These are phyloP conservation scores for Thalassophryne amazonica DNA, from an alignment of 2,797 vertebrate species.

Conservation along the genomic window DNA sequence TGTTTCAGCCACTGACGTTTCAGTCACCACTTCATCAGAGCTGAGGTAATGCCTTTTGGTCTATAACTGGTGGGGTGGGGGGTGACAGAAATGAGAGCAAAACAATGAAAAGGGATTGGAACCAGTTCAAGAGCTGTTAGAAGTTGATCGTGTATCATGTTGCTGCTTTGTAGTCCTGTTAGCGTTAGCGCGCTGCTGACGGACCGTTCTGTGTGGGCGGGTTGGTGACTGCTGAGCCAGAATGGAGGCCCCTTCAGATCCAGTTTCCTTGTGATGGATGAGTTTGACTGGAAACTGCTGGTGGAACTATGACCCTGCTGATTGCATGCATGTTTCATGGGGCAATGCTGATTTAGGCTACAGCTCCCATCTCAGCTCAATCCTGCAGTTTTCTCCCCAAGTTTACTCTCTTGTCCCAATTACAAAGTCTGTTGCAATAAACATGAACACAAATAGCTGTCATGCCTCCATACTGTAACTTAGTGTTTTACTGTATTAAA, in stretches of 20 bases:
- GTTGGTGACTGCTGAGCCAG: conserved; percentile 50
- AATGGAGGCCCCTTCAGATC: conserved; percentile 64
- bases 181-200: conserved; percentile 56
- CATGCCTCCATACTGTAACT: too few relatives aligned
- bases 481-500: too few relatives aligned
- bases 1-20: conserved; percentile 49
- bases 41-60: conserved; percentile 51
- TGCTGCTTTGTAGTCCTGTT: conserved; percentile 47
- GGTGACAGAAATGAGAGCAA: conserved; percentile 21
- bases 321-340: conserved; percentile 79
- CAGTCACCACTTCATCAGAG: conserved; percentile 50
- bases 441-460: too few relatives aligned
- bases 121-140: conserved; percentile 36
- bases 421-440: too few relatives aligned
- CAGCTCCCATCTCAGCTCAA: conserved; percentile 19
- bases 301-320: conserved; percentile 68
- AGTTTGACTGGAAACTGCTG: conserved; percentile 58
- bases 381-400: conserved; percentile 14
- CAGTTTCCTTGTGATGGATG: conserved; percentile 76
- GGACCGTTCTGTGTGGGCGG: conserved; percentile 43
- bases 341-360: conserved; percentile 45
- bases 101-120: conserved; percentile 54
- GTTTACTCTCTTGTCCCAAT: conserved; percentile 4
- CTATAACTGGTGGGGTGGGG: conserved; percentile 3
- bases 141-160: conserved; percentile 48